These are phyloP conservation scores for Halictus ligatus DNA, from an alignment of 2,888 invertebrate genomes.

Conservation along the genomic window DNA sequence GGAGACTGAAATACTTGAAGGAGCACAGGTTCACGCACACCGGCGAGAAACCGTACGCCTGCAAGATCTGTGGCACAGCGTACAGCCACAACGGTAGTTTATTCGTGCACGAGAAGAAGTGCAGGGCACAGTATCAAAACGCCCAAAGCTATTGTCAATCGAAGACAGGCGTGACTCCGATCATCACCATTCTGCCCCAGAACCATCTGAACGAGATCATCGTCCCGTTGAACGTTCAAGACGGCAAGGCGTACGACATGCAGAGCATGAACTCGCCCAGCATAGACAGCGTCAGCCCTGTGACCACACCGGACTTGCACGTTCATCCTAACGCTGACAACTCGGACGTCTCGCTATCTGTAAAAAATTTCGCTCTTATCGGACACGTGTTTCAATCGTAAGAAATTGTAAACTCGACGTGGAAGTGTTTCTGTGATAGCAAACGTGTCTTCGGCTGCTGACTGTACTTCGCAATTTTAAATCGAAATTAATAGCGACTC, in stretches of 20 bases:
- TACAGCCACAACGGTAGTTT: constrained; percentile 81
- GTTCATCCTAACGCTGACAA: constrained; percentile 64
- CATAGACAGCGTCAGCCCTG: constrained; percentile 22
- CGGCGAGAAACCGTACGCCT: constrained; percentile 81
- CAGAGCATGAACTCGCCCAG: constrained; percentile 59
- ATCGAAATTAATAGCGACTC: background rate
- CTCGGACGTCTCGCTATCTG: constrained; percentile 66
- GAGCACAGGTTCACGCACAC: constrained; percentile 81
- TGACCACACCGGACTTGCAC: constrained; percentile 61
- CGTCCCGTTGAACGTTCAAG: constrained; percentile 53
- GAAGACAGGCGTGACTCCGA: constrained; percentile 58
- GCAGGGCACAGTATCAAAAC: constrained; percentile 73
- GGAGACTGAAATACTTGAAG: constrained; percentile 79
- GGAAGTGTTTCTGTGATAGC: constrained; percentile 70
- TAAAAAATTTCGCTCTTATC: constrained; percentile 73
- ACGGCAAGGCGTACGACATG: constrained; percentile 64
- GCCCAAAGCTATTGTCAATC: constrained; percentile 51
- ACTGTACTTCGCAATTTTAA: constrained; percentile 19
- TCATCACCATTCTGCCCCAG: constrained; percentile 66
- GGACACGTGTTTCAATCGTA: constrained; percentile 77
- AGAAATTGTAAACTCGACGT: constrained; percentile 4
- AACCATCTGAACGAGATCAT: constrained; percentile 60
- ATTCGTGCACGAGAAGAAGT: constrained; percentile 81
- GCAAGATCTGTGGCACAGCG: constrained; percentile 80
- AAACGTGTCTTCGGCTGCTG: constrained; percentile 13